Percentiles rank a stretch among this genome's conserved stretches.
phyloP scores from a whole-genome alignment of 2,113 vertebrate genomes.

The Microtus richardsoni region DNA sequence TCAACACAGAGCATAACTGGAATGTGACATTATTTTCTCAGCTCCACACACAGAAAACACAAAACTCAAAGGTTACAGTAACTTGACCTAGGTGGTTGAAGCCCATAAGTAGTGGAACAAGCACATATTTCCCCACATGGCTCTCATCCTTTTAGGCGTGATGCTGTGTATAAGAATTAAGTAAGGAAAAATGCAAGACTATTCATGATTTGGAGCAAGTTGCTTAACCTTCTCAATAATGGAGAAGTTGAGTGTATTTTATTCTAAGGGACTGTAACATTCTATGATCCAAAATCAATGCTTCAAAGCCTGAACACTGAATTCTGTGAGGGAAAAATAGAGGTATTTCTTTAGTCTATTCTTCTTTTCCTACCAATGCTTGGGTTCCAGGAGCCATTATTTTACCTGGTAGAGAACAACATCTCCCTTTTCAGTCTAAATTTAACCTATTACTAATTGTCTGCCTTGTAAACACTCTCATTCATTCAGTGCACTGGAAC shows the following conservation, averaged over 20 bases:
- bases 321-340: background rate
- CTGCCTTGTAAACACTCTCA: background rate
- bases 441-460: background rate
- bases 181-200: background rate
- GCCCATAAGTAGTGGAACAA: background rate
- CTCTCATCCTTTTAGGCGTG: background rate
- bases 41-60: background rate
- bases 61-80: background rate
- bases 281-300: constrained; percentile 9
- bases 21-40: constrained; percentile 6
- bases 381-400: background rate
- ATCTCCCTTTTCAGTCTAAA: background rate
- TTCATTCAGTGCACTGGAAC: background rate
- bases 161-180: background rate
- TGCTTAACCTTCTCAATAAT: constrained; percentile 27
- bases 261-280: background rate
- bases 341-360: background rate
- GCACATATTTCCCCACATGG: background rate
- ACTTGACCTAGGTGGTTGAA: background rate
- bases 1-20: background rate
- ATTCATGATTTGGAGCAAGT: background rate
- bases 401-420: background rate
- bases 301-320: background rate
- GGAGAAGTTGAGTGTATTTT: background rate
- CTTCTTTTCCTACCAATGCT: background rate